phyloP scores from a whole-genome alignment of 2,113 vertebrate genomes.

The Rhynchomys soricoides region DNA sequence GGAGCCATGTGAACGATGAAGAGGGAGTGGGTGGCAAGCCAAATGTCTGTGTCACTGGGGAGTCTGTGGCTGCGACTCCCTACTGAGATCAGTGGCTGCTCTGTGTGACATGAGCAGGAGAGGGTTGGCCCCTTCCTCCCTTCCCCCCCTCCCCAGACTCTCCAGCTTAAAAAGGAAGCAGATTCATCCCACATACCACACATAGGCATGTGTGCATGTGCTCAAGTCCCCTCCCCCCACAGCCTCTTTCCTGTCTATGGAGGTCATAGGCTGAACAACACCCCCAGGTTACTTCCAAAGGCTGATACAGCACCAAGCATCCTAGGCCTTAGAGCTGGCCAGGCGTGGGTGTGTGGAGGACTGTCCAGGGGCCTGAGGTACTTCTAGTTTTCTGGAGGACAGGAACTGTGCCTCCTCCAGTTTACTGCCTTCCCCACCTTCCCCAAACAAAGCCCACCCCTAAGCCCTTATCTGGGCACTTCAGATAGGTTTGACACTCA shows the following conservation, averaged over 20 bases:
- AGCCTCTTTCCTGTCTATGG: background rate
- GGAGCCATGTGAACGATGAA: slow-evolving; percentile 45
- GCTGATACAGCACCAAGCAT: rapidly evolving
- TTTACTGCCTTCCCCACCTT: no score
- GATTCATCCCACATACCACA: background rate
- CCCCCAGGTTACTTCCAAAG: background rate
- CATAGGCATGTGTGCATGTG: background rate
- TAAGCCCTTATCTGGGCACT: background rate
- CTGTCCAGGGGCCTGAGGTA: background rate
- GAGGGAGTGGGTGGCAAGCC: background rate
- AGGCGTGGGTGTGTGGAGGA: rapidly evolving
- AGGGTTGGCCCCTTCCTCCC: background rate
- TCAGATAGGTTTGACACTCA: background rate
- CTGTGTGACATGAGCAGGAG: background rate
- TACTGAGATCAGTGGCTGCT: background rate
- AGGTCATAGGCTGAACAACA: background rate
- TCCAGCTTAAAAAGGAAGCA: background rate
- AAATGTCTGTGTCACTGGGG: background rate
- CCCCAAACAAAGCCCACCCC: background rate
- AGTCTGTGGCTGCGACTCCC: background rate
- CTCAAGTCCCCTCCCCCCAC: background rate
- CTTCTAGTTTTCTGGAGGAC: background rate
- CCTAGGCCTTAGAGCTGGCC: background rate
- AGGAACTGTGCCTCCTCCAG: background rate
- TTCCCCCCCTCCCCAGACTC: background rate